phyloP scores from a whole-genome alignment of 2,888 invertebrate species.

The Trichacis sp. region DNA sequence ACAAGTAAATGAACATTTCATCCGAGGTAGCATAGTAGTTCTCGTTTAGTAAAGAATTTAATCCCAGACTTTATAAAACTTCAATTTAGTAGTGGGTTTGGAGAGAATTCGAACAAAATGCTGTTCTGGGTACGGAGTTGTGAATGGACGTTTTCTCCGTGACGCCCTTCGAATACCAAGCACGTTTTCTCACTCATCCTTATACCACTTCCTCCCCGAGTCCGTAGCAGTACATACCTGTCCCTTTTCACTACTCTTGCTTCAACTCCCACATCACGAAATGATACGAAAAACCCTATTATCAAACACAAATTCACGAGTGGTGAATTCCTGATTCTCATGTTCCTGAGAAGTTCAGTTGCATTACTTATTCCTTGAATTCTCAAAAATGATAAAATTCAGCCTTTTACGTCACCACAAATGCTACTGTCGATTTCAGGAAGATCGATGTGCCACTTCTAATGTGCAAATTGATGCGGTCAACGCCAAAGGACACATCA shows the following conservation, averaged over 20 bases:
- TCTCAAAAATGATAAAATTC: not conserved
- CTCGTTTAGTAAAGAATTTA: constrained; percentile 20
- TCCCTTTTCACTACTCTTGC: constrained; percentile 28
- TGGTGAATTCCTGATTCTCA: too few relatives aligned
- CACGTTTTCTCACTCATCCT: constrained; percentile 40
- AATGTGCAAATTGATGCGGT: too few relatives aligned
- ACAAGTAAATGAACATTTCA: too few relatives aligned
- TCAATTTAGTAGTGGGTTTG: constrained; percentile 35
- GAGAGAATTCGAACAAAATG: constrained; percentile 27
- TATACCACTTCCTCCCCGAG: constrained; percentile 32
- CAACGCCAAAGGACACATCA: too few relatives aligned
- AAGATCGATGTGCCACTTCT: too few relatives aligned
- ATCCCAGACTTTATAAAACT: constrained; percentile 27
- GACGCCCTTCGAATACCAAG: constrained; percentile 27
- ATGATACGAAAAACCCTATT: too few relatives aligned
- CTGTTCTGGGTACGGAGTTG: constrained; percentile 21
- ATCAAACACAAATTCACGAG: too few relatives aligned
- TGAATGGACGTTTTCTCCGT: constrained; percentile 24
- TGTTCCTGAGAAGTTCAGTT: too few relatives aligned
- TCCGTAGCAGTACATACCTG: constrained; percentile 27
- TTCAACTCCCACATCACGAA: constrained; percentile 16
- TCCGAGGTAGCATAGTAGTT: constrained; percentile 19
- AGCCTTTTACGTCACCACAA: not conserved
- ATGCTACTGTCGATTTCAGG: not conserved
- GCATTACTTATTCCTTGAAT: too few relatives aligned